phyloP scores from a whole-genome alignment of 2,113 vertebrate species.

The Motacilla tschutschensis region DNA sequence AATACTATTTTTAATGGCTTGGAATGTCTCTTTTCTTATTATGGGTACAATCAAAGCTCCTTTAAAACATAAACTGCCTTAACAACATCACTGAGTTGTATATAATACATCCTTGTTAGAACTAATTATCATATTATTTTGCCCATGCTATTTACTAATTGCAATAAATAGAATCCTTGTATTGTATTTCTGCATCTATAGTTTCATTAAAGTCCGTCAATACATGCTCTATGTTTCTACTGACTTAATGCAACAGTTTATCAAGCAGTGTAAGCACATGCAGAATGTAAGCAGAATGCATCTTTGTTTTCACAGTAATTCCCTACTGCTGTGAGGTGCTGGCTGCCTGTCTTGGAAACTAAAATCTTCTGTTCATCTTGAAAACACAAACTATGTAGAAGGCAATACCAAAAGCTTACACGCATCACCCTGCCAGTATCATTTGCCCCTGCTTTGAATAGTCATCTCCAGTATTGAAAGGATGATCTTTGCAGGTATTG shows the following conservation, averaged over 20 bases:
- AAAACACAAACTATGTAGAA: not conserved
- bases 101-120: not conserved
- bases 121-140: not conserved
- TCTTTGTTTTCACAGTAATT: slow-evolving; percentile 16
- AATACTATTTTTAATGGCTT: not conserved
- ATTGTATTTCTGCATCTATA: not conserved
- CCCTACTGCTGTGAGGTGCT: not conserved
- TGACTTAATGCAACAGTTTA: not conserved
- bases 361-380: not conserved
- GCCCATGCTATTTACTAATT: not conserved
- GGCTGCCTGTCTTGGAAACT: slow-evolving; percentile 5
- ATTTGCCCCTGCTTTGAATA: not conserved
- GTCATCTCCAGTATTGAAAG: not conserved
- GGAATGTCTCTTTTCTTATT: not conserved
- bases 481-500: not conserved
- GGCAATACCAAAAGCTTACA: not conserved
- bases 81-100: not conserved
- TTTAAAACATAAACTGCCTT: not conserved
- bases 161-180: not conserved
- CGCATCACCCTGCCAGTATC: not conserved
- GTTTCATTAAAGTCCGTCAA: not conserved
- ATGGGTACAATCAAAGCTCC: not conserved
- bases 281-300: not conserved
- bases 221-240: not conserved
- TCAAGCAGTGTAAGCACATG: not conserved